Evolutionary conservation across 1,140 invertebrate genomes (phyloP).

Genomic region (Coenobita brevimanus): DNA sequence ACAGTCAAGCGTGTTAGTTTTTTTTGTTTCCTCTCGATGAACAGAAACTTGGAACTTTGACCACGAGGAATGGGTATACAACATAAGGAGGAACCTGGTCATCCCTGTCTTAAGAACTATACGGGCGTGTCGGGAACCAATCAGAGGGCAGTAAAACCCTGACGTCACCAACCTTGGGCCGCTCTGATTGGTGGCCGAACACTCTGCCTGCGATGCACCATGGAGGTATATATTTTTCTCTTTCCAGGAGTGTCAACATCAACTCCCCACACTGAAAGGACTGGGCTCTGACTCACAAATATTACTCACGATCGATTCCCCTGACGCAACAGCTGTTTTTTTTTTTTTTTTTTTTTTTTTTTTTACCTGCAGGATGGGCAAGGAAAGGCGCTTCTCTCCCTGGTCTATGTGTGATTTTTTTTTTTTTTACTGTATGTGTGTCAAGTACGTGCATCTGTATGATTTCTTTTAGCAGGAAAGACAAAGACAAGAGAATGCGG

Average conservation of each 20-base stretch:
- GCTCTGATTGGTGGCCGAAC: slow-evolving; percentile 10
- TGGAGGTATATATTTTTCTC: slow-evolving; percentile 17
- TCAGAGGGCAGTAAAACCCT: not conserved
- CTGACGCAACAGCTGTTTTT: too few relatives aligned
- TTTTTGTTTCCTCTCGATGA: slow-evolving; percentile 7
- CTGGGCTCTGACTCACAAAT: too few relatives aligned
- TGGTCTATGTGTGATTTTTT: too few relatives aligned
- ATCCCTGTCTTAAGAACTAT: slow-evolving; percentile 34
- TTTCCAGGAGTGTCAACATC: not conserved
- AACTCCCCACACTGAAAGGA: not conserved
- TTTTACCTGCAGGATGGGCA: too few relatives aligned
- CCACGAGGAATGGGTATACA: slow-evolving; percentile 20
- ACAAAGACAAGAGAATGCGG: too few relatives aligned
- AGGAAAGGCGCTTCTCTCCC: too few relatives aligned
- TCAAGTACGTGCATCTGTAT: too few relatives aligned
- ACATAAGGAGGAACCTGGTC: slow-evolving; percentile 30
- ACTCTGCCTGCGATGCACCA: slow-evolving; percentile 15
- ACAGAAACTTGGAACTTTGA: not conserved
- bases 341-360: too few relatives aligned
- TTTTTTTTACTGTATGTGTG: too few relatives aligned
- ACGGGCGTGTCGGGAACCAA: not conserved
- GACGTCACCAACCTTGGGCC: not conserved
- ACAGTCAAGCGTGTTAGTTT: too few relatives aligned
- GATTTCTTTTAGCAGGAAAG: too few relatives aligned
- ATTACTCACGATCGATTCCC: too few relatives aligned